Evolutionary conservation across 2,113 vertebrate genomes (phyloP).

Genomic region (Mormyrus lacerda): DNA sequence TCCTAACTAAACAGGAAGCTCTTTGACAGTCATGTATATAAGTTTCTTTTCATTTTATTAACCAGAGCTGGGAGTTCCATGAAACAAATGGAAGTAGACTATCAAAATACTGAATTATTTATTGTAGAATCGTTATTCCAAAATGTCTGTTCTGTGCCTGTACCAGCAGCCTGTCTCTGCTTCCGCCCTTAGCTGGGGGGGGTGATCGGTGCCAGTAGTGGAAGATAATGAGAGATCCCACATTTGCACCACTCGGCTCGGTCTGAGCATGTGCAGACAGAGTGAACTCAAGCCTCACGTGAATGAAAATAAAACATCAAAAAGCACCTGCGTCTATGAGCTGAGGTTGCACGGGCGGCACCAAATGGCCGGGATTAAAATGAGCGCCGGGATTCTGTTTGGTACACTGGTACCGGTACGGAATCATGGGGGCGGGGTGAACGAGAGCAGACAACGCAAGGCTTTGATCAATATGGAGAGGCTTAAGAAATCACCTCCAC

Average conservation of each 20-base stretch:
- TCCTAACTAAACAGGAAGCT: not conserved
- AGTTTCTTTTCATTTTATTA: not conserved
- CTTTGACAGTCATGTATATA: not conserved
- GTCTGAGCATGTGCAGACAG: not conserved
- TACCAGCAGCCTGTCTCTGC: not conserved
- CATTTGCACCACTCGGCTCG: not conserved
- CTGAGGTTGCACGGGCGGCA: not conserved
- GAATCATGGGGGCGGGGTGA: not conserved
- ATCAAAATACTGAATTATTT: conserved; percentile 7
- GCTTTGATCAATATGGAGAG: conserved; percentile 11
- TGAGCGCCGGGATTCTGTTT: not conserved
- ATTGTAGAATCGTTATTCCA: not conserved
- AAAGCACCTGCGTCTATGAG: not conserved
- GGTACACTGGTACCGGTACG: not conserved
- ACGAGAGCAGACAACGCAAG: not conserved
- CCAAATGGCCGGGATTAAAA: not conserved
- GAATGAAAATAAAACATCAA: not conserved
- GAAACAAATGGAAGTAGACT: not conserved
- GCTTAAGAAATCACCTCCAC: not conserved
- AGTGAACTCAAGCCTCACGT: not conserved
- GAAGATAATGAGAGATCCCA: conserved; percentile 1
- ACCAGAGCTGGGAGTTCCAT: not conserved
- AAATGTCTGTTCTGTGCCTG: not conserved
- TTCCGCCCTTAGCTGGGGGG: not conserved
- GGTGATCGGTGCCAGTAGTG: not conserved